Evolutionary conservation across 1,140 invertebrate genomes (phyloP).

Genomic region (Trichonephila inaurata): DNA sequence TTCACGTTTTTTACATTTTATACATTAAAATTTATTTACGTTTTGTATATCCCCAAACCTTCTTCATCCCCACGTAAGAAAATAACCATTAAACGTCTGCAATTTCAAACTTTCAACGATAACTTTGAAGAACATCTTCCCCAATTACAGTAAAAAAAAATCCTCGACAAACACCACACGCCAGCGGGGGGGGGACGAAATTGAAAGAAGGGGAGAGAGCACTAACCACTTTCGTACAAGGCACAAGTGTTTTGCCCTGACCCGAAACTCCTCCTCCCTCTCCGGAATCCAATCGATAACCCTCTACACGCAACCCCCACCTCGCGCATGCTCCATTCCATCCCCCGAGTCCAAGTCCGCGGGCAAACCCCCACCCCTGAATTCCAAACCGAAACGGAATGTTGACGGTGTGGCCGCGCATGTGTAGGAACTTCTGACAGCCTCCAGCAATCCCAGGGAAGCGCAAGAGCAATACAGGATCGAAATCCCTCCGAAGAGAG

Average conservation of each 20-base stretch:
- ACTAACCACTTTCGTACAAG: background rate
- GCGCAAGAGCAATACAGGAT: background rate
- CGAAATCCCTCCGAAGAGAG: background rate
- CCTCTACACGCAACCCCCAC: background rate
- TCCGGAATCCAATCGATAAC: background rate
- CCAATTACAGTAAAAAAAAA: background rate
- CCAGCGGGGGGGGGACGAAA: too few species aligned
- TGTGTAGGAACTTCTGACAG: background rate
- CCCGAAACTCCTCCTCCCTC: background rate
- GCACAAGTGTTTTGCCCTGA: background rate
- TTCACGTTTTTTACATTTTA: too few species aligned
- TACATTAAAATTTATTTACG: too few species aligned
- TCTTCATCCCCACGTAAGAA: too few species aligned
- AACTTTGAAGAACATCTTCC: background rate
- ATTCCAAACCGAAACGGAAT: background rate
- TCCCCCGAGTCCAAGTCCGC: background rate
- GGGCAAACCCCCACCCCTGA: background rate
- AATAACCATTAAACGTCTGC: too few species aligned
- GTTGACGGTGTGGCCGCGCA: background rate
- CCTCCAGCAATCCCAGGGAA: background rate
- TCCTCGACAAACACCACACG: background rate
- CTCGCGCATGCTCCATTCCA: background rate
- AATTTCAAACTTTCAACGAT: background rate
- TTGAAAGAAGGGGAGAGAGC: background rate
- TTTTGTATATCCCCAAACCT: too few species aligned